phyloP scores from a whole-genome alignment of 2,888 invertebrate genomes.

The Philereme vetulata region DNA sequence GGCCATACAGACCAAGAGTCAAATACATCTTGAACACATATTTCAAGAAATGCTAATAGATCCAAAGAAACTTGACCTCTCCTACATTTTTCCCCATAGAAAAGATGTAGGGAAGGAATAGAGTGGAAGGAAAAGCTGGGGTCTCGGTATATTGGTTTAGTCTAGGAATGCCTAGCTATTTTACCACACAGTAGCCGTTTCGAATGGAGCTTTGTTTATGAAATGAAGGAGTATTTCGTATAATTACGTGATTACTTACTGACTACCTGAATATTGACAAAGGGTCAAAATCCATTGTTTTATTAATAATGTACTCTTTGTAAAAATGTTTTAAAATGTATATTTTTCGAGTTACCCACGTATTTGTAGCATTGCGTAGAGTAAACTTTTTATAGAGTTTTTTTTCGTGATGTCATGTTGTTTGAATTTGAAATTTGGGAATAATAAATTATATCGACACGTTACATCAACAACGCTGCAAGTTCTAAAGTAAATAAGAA shows the following conservation, averaged over 20 bases:
- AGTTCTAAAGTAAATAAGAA: background rate
- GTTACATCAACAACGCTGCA: slow-evolving; percentile 1
- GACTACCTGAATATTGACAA: slow-evolving; percentile 31
- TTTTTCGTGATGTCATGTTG: too few species aligned
- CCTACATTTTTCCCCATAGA: slow-evolving; percentile 17
- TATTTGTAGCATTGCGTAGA: too few species aligned
- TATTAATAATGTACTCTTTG: slow-evolving; percentile 1
- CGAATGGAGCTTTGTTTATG: slow-evolving; percentile 13
- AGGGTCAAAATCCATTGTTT: slow-evolving; percentile 4
- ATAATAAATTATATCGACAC: slow-evolving; percentile 7
- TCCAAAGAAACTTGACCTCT: slow-evolving; percentile 39
- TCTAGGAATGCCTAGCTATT: slow-evolving; percentile 12
- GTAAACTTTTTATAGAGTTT: too few species aligned
- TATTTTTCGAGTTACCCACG: background rate
- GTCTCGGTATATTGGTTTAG: slow-evolving; percentile 29
- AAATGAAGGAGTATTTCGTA: slow-evolving; percentile 25
- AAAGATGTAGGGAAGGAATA: slow-evolving; percentile 16
- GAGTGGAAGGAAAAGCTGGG: slow-evolving; percentile 18
- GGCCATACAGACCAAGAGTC: slow-evolving; percentile 52
- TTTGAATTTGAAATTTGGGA: background rate
- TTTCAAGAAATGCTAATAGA: slow-evolving; percentile 49
- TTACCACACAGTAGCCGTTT: slow-evolving; percentile 26
- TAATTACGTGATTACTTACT: slow-evolving; percentile 28
- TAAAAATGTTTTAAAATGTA: background rate
- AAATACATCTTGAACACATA: slow-evolving; percentile 72